Evolutionary conservation across 2,888 invertebrate genomes (phyloP), one percentile per base, ranked within the genome.

Genomic region (Agriopis marginaria): DNA sequence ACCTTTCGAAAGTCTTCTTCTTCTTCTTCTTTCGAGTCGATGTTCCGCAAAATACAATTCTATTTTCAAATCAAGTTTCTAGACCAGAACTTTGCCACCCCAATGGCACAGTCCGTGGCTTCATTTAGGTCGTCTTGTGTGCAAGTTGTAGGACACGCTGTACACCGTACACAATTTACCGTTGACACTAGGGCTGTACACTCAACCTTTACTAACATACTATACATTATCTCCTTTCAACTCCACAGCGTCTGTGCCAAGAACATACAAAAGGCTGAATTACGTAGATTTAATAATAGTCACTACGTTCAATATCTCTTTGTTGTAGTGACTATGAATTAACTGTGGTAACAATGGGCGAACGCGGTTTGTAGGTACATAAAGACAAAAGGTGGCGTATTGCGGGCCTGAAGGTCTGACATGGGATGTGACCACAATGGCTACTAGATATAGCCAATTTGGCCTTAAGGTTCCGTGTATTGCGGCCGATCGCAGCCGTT

Each of bases 271-370:
- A 44, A 44, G 17, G 44, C 56, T 44, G 44, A 11, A 56, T 44
- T 17, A 17, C 44, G 8, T 17, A 56, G 56, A 56, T 44, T 56
- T 3, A 11, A 44, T 56, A 44, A 44, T 17, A 56, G 56, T 58
- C 42, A 14, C 14, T 42, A 7, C 42, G 42, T 44, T 23, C n/a
- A 55, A 42, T 55, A 55, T 3, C 17, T 45, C 58, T 45, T 45
- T 58, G 58, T 58, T 44, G 7, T 17, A 8, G 40, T n/a, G 6
- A 14, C 44, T 45, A 17, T 58, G 44, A 45, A n/a, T 10, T 42
- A 14, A 17, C 42, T 56, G 17, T 42, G 11, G n/a, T 17, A 23
- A 58, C 58, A 58, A 58, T 58, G 45, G 58, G 58, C 5, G 17
- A 58, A 23, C 23, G 45, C 23, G 58, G 58, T 58, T 58, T 23